Conservation (phyloP, 2,113 vertebrate genomes). For the Ahaetulla prasina region DNA sequence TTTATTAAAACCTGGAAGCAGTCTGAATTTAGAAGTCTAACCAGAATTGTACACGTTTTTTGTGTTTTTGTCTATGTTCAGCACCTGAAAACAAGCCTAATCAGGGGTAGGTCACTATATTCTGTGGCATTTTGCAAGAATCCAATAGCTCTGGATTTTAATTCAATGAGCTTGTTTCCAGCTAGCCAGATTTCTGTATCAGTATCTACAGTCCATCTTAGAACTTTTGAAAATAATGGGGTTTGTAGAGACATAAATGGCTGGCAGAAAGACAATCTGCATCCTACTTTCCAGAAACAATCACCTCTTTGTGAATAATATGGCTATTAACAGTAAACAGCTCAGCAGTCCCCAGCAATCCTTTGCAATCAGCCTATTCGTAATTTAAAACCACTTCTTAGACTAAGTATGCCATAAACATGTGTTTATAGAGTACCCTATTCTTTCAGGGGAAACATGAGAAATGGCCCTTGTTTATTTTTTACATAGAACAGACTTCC, state of each 20-base stretch:
- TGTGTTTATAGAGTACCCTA: neutral
- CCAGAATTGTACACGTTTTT: neutral
- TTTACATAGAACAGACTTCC: neutral
- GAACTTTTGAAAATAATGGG: neutral
- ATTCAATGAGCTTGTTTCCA: neutral
- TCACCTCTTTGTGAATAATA: neutral
- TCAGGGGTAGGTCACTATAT: neutral
- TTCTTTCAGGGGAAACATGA: neutral
- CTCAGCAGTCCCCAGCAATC: neutral
- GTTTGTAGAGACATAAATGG: neutral
- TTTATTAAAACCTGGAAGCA: neutral
- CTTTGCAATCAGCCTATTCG: neutral
- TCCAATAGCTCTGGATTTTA: neutral
- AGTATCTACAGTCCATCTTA: neutral
- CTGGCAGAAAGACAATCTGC: neutral
- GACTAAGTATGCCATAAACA: neutral
- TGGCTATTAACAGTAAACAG: neutral
- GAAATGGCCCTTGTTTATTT: neutral
- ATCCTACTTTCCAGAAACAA: no score
- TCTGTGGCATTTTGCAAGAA: neutral
- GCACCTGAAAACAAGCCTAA: neutral
- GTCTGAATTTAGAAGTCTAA: neutral
- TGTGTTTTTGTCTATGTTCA: neutral
- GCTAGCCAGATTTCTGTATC: neutral
- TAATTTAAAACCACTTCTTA: neutral